Conservation (phyloP, 1,140 invertebrate species). For the Coelopa frigida region DNA sequence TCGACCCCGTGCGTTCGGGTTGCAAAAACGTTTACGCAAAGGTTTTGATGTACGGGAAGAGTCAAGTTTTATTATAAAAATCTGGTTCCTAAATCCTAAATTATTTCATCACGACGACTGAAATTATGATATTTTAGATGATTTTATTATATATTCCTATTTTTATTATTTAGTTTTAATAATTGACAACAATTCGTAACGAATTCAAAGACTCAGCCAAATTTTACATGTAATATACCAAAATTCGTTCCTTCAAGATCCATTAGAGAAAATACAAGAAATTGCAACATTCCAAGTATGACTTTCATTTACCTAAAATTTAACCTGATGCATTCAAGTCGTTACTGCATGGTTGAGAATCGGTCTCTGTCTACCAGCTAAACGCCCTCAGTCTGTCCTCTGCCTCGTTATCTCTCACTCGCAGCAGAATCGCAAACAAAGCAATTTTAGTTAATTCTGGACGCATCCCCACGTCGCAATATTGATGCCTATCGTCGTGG, state of each 20-base stretch:
- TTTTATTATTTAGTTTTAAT: not conserved
- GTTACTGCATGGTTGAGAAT: too few species aligned
- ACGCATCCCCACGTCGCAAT: too few species aligned
- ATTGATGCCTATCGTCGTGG: too few species aligned
- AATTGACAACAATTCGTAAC: not conserved
- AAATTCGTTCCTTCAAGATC: not conserved
- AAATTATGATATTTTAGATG: not conserved
- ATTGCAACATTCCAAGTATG: not conserved
- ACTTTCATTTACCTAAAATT: too few species aligned
- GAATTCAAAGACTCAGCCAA: not conserved
- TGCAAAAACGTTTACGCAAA: conserved; percentile 24
- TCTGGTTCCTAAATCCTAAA: not conserved
- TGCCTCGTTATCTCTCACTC: too few species aligned
- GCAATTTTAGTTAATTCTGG: too few species aligned
- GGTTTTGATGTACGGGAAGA: conserved; percentile 5
- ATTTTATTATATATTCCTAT: not conserved
- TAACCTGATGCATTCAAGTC: too few species aligned
- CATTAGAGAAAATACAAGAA: not conserved
- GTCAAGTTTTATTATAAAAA: not conserved
- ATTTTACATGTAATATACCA: not conserved
- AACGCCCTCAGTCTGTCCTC: too few species aligned
- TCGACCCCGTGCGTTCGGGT: conserved; percentile 15
- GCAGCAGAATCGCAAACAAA: too few species aligned
- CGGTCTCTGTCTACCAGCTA: too few species aligned
- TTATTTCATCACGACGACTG: not conserved